A percentile compares a stretch with the other conserved stretches of the same genome.
Conservation (phyloP, 2,113 vertebrate genomes). For the Calidris pygmaea region DNA sequence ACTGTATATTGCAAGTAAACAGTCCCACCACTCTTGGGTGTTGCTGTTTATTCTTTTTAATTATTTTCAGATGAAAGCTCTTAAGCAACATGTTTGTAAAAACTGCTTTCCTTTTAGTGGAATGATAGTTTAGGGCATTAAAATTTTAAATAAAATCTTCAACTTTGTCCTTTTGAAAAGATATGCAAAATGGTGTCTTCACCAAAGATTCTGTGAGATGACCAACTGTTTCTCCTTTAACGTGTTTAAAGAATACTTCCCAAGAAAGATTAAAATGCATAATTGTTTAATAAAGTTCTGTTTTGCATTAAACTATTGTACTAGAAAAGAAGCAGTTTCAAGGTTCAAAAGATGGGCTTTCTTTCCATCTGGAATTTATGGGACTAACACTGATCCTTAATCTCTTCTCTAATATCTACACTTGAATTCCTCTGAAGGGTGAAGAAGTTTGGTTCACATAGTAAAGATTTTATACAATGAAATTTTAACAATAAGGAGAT, state of each 20-base stretch:
- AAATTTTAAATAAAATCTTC: not conserved
- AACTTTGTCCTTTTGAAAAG: not conserved
- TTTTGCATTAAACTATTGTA: not conserved
- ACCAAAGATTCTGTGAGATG: not conserved
- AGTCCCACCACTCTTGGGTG: not conserved
- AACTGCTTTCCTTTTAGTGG: not conserved
- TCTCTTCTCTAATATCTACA: not conserved
- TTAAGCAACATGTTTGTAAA: not conserved
- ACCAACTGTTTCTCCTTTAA: not conserved
- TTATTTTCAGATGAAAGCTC: not conserved
- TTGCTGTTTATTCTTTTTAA: not conserved
- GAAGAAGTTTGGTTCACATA: not conserved
- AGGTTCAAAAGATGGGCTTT: not conserved
- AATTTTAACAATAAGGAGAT: not conserved
- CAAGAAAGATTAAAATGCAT: not conserved
- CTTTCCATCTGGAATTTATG: not conserved
- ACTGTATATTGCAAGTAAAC: not conserved
- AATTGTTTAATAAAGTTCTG: not conserved
- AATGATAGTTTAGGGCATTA: not conserved
- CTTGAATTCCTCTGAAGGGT: not conserved
- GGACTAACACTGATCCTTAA: not conserved
- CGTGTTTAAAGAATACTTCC: not conserved
- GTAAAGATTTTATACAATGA: not conserved
- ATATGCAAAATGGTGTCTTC: not conserved
- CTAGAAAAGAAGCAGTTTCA: not conserved